Base-by-base conservation (phyloP, 2,888 invertebrate genomes). In the Mythimna albipuncta region DNA sequence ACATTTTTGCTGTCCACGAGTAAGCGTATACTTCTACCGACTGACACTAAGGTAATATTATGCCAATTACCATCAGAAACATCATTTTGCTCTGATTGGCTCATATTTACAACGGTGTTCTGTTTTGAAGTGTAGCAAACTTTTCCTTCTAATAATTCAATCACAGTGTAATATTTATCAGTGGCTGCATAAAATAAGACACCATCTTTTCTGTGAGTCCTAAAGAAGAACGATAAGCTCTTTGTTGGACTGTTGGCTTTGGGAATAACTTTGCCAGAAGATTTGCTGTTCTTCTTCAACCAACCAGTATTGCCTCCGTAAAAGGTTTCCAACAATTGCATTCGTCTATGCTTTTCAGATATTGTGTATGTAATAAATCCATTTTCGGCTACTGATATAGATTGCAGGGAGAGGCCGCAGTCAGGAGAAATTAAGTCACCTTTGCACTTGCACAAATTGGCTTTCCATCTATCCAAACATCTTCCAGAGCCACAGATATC, bases 61-160 rank as follows among this genome's bases (percentile, higher is more conserved):
- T 99, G 99, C 99, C 99, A 99, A 67, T 96, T 96, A 6, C 99
- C 99, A 94, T 99, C 98, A 16, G 97, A 97, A 1, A 99, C 94
- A 63, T 95, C 95, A 61, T 93, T 95, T 58, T 97, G 96, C 81
- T 97, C 97, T 2, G 96, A 91, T 76, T 98, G 97, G 1, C 98
- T 98, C 98, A 99, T 98, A 89, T 98, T 98, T 0, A 99, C 98
- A 0, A 98, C 94, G 10, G 97, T 97, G 69, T 98, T 98, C 85
- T 98, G 97, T 89, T 98, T 97, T 5, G 99, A 99, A 47, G 97
- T 97, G 89, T 99, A 99, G 52, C 97, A 96, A 47, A 99, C 94
- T 89, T 97, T 97, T 2, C 99, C 98, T 78, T 97, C 97, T 58
- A 97, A 94, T 35, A 99, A 92, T 94, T 99, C 98, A 73, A 99